Evolutionary conservation across 2,113 vertebrate species (phyloP), one percentile per base, ranked within the genome.

Genomic region (Poeciliopsis turrubarensis): DNA sequence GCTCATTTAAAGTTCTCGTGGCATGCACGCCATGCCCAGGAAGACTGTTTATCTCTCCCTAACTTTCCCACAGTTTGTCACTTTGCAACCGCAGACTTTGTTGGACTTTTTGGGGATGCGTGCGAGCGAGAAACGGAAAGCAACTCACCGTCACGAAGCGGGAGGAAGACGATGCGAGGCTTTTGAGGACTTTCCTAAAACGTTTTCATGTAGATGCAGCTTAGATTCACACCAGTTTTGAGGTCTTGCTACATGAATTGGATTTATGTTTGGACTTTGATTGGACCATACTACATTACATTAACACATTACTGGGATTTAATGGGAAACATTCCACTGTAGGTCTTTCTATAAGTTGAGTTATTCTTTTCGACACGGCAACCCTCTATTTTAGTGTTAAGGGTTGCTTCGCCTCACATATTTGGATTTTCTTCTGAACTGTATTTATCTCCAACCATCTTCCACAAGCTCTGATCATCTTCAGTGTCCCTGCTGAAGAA

Each of bases 1-100:
- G 26, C 61, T 63, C 47, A 25, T 70, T 67, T 51, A 79, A 60
- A 25, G 66, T 65, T 73, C 64, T n/a, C 2, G 1, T 5, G 68
- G 65, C 62, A 32, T 69, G 37, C 17, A 47, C 8, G 51, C 3
- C 8, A 25, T n/a, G 3, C 51, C 22, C 7, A n/a, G 22, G 8
- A 47, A 47, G 17, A 47, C 4, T 47, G 44, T n/a, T 57, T 3
- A 57, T 25, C 17, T 9, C 25, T 9, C 25, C 10, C n/a, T 8
- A n/a, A 57, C 44, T 22, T 25, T 57, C 10, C 0, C 8, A 22
- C 51, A 57, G 25, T 7, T n/a, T n/a, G 7, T 57, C 22, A 11
- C 51, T 57, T 10, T 57, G 17, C 51, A 25, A 57, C 25, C 7
- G 10, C 19, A 25, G 25, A 25, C 22, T n/a, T 5, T 17, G 19